Percentiles rank a stretch among this genome's conserved stretches.
Evolutionary conservation across 2,113 vertebrate genomes (phyloP).

Genomic region (Talpa occidentalis): DNA sequence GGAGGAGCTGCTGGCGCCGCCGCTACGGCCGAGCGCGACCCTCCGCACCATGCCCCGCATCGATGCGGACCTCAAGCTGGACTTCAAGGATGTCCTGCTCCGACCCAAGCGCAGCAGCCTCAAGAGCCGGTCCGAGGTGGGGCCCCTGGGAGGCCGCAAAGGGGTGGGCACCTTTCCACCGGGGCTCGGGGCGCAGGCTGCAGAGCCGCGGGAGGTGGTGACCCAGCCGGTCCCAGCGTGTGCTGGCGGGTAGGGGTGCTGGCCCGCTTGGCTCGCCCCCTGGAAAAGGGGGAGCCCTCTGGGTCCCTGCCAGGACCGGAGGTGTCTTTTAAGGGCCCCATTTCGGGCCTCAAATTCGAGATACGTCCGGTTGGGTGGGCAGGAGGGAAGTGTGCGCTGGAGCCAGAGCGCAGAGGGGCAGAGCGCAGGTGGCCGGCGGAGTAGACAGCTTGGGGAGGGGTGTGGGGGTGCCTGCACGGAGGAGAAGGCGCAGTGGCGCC

Average conservation of each 20-base stretch:
- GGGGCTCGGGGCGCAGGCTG: not conserved
- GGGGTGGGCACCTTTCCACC: not conserved
- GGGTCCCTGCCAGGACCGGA: not conserved
- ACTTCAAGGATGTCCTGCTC: conserved; percentile 99
- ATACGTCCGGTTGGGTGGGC: not conserved
- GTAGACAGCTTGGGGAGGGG: not conserved
- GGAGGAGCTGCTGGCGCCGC: not conserved
- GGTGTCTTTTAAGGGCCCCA: not conserved
- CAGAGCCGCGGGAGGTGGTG: not conserved
- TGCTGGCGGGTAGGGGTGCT: not conserved
- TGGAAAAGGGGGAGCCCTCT: not conserved
- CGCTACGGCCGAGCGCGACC: not conserved
- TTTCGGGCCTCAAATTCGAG: not conserved
- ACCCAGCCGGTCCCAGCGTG: not conserved
- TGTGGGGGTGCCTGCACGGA: not conserved
- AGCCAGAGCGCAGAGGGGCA: not conserved
- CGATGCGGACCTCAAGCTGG: conserved; percentile 97
- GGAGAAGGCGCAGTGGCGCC: not conserved
- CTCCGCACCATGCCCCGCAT: conserved; percentile 92
- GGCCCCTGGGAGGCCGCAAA: conserved; percentile 51
- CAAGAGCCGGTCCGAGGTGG: conserved; percentile 97
- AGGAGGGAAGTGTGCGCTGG: not conserved
- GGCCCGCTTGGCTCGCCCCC: not conserved
- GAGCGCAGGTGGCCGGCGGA: not conserved
- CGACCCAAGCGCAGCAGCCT: conserved; percentile 98